Base-by-base conservation (phyloP, 2,888 invertebrate genomes). In the Incurvaria masculella region DNA sequence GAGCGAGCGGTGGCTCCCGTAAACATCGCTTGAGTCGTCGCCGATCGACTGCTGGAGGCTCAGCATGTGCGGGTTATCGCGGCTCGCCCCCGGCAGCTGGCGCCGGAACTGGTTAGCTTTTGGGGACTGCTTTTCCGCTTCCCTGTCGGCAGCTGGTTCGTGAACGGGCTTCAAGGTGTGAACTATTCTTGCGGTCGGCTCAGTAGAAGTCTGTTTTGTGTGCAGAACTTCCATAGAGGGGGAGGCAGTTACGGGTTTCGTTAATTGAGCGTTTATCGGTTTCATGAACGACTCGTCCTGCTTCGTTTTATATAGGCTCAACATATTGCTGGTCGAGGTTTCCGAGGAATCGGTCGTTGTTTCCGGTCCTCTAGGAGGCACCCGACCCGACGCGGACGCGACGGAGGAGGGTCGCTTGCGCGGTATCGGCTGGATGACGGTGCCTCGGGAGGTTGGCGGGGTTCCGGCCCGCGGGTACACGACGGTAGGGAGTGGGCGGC, bases 21-120 rank as follows among this genome's bases (percentile, higher is more conserved):
- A 88, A 1, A 88, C 84, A 57, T 87, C 87, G 2, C 84, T 80
- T 3, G 83, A 80, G 59, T 88, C 88, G 55, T 85, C 85, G 11
- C 82, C 84, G 18, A 78, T 69, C 1, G 81, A 81, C 59, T 86
- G 86, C 55, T 81, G 81, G 10, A 83, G 60, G 38, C 65, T 80
- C 18, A 81, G 61, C 67, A 84, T 74, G 52, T 81, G 83, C 46
- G 84, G 81, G 51, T 80, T 76, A 0, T 71, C 63, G 42, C 78
- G 69, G 42, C 71, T 70, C n/a, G 81, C 83, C 46, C 81, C 81
- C 44, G 79, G 68, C 26, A 88, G 64, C 57, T 88, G 85, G 39
- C 87, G 71, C 48, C 88, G 72, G 20, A 87, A 65, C 0, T 80
- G 74, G 57, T 86, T 87, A 2, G 83, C 81, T 59, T 80, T 74